Evolutionary conservation across 2,888 invertebrate genomes (phyloP), one percentile per base, ranked within the genome.

Genomic region (Magallana nippona): DNA sequence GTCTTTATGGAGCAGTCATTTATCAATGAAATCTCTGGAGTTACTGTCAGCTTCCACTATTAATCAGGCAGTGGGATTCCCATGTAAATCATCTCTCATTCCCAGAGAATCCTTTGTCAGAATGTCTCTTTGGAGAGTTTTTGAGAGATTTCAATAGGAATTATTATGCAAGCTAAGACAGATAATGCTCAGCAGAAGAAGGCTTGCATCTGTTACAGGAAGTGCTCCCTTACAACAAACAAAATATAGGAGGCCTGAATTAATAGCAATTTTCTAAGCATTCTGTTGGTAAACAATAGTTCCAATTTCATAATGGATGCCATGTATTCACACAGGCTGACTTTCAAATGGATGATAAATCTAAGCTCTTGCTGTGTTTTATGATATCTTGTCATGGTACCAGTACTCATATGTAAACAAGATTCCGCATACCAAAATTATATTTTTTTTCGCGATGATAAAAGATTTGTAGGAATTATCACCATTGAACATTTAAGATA

Each of bases 21-120:
- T 71, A 71, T 71, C 71, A 71, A 27, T 71, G 71, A 27, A 71
- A 71, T 71, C 71, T 71, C 32, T 2, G 27, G 71, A 71, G 71
- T 71, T 71, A 71, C 71, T 71, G 71, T 71, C 71, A 71, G 11
- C 32, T 32, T 71, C 71, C 71, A 27, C 44, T 44, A 71, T 71
- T 27, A 71, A 71, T 71, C 71, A 71, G 0, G 22, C 71, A 11
- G 32, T 13, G 13, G 32, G 71, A 32, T 71, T 71, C 71, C 32
- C 71, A 71, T 27, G 27, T 71, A 32, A 13, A 71, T 71, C 71
- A 27, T 13, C 22, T 27, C 32, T 27, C 71, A 22, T 15, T 27
- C 10, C 71, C 15, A 13, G 63, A 71, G 71, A 27, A 71, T 71
- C 71, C 71, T 32, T 19, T 71, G 71, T 71, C 32, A 5, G 13